Evolutionary conservation across 2,888 invertebrate species (phyloP).

Genomic region (Hyppa rectilinea): DNA sequence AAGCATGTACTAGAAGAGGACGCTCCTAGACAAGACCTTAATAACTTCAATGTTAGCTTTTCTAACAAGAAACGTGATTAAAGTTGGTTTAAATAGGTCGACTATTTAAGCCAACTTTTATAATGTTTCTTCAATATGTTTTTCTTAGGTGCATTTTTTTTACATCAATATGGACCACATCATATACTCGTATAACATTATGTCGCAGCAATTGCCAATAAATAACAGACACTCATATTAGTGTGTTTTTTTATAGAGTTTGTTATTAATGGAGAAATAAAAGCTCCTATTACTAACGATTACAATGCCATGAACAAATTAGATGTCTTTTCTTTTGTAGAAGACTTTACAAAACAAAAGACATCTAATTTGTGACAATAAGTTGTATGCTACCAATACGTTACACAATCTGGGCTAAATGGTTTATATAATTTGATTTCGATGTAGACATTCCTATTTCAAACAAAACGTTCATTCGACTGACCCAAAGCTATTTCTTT

Average conservation of each 20-base stretch:
- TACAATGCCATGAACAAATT: too few species aligned
- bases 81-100: not conserved
- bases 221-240: slow-evolving; percentile 12
- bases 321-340: too few species aligned
- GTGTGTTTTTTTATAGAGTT: too few species aligned
- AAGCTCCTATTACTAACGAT: not conserved
- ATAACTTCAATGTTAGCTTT: slow-evolving; percentile 30
- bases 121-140: too few species aligned
- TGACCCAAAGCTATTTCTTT: slow-evolving; percentile 31
- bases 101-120: too few species aligned
- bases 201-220: not conserved
- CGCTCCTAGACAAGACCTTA: slow-evolving; percentile 5
- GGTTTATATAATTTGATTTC: slow-evolving; percentile 33
- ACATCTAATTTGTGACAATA: slow-evolving; percentile 16
- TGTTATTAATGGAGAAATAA: slow-evolving; percentile 1
- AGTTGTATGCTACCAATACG: slow-evolving; percentile 2
- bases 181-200: not conserved
- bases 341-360: not conserved
- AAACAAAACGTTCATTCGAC: slow-evolving; percentile 26
- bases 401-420: not conserved
- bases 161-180: not conserved
- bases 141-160: not conserved
- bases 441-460: slow-evolving; percentile 19
- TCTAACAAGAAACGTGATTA: slow-evolving; percentile 3
- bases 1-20: slow-evolving; percentile 27